Percentiles rank a stretch among this genome's conserved stretches.
Evolutionary conservation across 2,888 invertebrate species (phyloP).

Genomic region (Leptinotarsa rubiginosa): DNA sequence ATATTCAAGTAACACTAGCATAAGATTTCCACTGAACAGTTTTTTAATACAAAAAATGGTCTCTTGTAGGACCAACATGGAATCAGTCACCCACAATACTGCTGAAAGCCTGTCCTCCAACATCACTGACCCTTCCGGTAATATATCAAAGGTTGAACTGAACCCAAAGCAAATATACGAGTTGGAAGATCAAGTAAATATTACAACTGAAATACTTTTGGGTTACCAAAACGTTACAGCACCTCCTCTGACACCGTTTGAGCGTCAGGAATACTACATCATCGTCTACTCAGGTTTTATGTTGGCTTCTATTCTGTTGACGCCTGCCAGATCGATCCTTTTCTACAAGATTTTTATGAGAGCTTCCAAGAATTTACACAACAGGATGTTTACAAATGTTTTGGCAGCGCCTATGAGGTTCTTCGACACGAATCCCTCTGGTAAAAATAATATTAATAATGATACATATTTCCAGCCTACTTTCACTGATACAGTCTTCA

Average conservation of each 20-base stretch:
- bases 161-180: neutral
- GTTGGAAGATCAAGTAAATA: neutral
- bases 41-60: neutral
- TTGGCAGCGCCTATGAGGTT: constrained; percentile 82
- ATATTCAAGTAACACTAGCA: too few relatives aligned
- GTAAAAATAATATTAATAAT: constrained; percentile 60
- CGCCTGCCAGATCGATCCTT: constrained; percentile 75
- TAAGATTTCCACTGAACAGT: neutral
- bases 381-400: constrained; percentile 81
- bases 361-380: constrained; percentile 80
- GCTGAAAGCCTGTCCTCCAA: neutral
- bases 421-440: constrained; percentile 86
- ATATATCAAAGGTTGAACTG: neutral
- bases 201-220: neutral
- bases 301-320: constrained; percentile 71
- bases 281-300: constrained; percentile 73
- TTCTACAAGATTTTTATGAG: constrained; percentile 82
- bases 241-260: constrained; percentile 50
- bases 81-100: constrained; percentile 54
- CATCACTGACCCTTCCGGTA: neutral
- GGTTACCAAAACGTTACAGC: constrained; percentile 34
- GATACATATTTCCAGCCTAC: neutral
- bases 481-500: too few relatives aligned
- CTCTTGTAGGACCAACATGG: constrained; percentile 64
- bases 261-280: constrained; percentile 60